A percentile compares a stretch with the other conserved stretches of the same genome.
Evolutionary conservation across 2,113 vertebrate species (phyloP).

Genomic region (Indri indri): DNA sequence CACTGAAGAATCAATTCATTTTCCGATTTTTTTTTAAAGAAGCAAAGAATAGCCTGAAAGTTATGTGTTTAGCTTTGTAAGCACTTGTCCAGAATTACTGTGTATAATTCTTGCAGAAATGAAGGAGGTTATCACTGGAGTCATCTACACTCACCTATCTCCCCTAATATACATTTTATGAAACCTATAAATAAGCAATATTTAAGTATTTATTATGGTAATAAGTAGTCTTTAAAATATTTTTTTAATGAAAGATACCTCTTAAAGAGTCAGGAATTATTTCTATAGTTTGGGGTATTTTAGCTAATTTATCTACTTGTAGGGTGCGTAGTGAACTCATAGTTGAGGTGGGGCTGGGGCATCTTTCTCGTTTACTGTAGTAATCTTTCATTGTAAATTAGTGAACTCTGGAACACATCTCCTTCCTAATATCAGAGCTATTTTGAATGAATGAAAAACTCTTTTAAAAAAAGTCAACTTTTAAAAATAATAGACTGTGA

Average conservation of each 20-base stretch:
- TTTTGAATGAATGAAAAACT: neutral
- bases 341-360: neutral
- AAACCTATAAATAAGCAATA: neutral
- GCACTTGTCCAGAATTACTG: neutral
- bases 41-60: neutral
- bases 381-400: neutral
- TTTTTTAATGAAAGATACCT: neutral
- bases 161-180: neutral
- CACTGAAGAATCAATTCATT: neutral
- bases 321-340: neutral
- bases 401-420: neutral
- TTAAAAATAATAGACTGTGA: neutral
- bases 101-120: neutral
- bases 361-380: neutral
- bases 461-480: neutral
- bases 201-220: neutral
- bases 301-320: neutral
- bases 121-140: neutral
- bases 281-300: neutral
- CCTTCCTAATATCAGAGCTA: neutral
- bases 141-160: neutral
- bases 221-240: neutral
- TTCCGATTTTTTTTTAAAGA: neutral
- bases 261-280: neutral
- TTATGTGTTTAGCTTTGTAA: neutral